Base-by-base conservation (phyloP, 2,888 invertebrate species). In the Lamproptera curius region DNA sequence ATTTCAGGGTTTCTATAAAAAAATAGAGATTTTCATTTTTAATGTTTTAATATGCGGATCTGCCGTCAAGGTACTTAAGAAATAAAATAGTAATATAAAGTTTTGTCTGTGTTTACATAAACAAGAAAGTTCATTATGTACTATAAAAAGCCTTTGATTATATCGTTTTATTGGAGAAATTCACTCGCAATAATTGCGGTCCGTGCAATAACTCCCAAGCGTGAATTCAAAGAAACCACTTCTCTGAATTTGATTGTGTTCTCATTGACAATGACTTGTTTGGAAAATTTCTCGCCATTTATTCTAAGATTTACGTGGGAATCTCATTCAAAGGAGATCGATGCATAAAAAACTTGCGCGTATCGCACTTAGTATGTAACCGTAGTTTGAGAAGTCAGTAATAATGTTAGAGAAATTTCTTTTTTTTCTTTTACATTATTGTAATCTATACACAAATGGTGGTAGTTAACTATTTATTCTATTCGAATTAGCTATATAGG, bases 161-260 rank as follows among this genome's bases (percentile, higher is more conserved):
- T 48, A 16, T 38, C 48, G 23, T 42, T 39, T 39, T 15, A 31
- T 37, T 17, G 15, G 42, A 33, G 39, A 39, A 48, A 37, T 37
- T 60, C 63, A 63, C 61, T 54, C 61, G n/a, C 45, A 51, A 37
- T 55, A 48, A 60, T 57, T 57, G 58, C 58, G 36, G 34, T 40
- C 44, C 38, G 42, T 49, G 35, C 40, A 51, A 50, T 53, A 40
- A 52, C 59, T 64, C 62, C 54, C 63, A 64, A 23, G 48, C 23
- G 11, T 3, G 14, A 16, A 48, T 48, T 39, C 39, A 43, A 50
- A 36, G 41, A 44, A 41, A 36, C 40, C 15, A 20, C 40, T 50
- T 44, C 40, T 44, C 41, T 17, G 20, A 38, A 33, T 38, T 42
- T 41, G 37, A 48, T 48, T 35, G 39, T 49, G 31, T 44, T 38